These are phyloP conservation scores for Lycia hirtaria DNA, from an alignment of 2,888 invertebrate genomes.

Conservation along the genomic window DNA sequence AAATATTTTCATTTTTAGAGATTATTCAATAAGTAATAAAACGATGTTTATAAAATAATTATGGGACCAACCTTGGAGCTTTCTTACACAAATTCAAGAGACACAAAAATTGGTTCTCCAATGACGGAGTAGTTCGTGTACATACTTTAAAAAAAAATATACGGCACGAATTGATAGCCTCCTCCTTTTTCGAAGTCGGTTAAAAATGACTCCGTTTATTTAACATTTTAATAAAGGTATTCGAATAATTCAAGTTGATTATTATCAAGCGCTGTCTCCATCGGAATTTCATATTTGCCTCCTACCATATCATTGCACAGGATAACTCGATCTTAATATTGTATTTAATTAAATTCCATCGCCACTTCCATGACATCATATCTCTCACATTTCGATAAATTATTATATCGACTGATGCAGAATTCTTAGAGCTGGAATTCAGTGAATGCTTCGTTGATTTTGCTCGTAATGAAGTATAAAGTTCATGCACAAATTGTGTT, in stretches of 20 bases:
- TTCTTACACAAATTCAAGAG: no score
- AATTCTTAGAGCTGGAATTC: not conserved
- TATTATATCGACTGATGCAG: not conserved
- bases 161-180: no score
- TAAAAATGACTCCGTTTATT: no score
- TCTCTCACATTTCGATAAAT: slow-evolving; percentile 23
- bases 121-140: no score
- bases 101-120: no score
- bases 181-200: no score
- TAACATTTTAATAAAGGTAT: slow-evolving; percentile 15
- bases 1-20: no score
- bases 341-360: slow-evolving; percentile 64
- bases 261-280: slow-evolving; percentile 17
- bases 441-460: not conserved
- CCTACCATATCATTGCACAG: slow-evolving; percentile 40
- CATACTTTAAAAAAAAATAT: no score
- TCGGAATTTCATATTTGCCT: slow-evolving; percentile 59
- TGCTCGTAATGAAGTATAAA: not conserved
- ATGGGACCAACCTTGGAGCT: no score
- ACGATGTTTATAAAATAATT: no score
- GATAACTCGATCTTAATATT: slow-evolving; percentile 47
- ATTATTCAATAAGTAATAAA: no score
- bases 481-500: not conserved
- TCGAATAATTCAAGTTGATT: slow-evolving; percentile 17
- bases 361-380: slow-evolving; percentile 42